These are phyloP conservation scores for Serripes groenlandicus DNA, from an alignment of 2,888 invertebrate species.

Conservation along the genomic window DNA sequence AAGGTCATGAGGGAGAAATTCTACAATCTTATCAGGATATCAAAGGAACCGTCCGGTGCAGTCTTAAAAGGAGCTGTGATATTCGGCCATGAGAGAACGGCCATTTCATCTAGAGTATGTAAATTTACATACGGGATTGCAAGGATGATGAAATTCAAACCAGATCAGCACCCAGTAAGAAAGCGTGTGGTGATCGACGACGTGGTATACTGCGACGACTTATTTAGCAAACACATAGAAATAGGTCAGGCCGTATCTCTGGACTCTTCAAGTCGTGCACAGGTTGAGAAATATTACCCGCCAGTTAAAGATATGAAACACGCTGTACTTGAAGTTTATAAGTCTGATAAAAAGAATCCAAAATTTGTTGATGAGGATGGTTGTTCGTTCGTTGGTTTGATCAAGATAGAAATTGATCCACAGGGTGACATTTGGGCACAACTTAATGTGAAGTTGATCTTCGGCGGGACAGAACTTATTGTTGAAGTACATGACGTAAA, in stretches of 20 bases:
- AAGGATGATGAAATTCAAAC: slow-evolving; percentile 50
- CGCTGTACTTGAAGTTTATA: slow-evolving; percentile 51
- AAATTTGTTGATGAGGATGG: slow-evolving; percentile 35
- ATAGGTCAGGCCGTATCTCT: slow-evolving; percentile 29
- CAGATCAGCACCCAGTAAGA: slow-evolving; percentile 43
- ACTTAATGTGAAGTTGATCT: slow-evolving; percentile 51
- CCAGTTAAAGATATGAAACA: slow-evolving; percentile 26
- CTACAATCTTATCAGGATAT: slow-evolving; percentile 59
- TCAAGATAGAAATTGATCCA: slow-evolving; percentile 42
- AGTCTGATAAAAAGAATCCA: slow-evolving; percentile 35
- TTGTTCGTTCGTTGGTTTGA: slow-evolving; percentile 25
- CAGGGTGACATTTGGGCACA: slow-evolving; percentile 38
- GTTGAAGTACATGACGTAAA: slow-evolving; percentile 39
- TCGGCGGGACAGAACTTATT: slow-evolving; percentile 32
- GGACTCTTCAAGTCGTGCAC: slow-evolving; percentile 9
- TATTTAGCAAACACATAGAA: slow-evolving; percentile 66
- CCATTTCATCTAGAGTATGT: slow-evolving; percentile 61
- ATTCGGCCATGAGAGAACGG: slow-evolving; percentile 63
- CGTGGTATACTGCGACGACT: slow-evolving; percentile 57
- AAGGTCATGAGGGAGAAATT: slow-evolving; percentile 54
- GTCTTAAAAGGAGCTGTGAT: slow-evolving; percentile 71
- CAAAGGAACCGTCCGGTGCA: slow-evolving; percentile 68
- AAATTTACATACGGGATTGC: slow-evolving; percentile 67
- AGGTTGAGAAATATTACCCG: slow-evolving; percentile 41
- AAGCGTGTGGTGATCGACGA: slow-evolving; percentile 58